Evolutionary conservation across 2,888 invertebrate genomes (phyloP).

Genomic region (Aleiodes testaceus): DNA sequence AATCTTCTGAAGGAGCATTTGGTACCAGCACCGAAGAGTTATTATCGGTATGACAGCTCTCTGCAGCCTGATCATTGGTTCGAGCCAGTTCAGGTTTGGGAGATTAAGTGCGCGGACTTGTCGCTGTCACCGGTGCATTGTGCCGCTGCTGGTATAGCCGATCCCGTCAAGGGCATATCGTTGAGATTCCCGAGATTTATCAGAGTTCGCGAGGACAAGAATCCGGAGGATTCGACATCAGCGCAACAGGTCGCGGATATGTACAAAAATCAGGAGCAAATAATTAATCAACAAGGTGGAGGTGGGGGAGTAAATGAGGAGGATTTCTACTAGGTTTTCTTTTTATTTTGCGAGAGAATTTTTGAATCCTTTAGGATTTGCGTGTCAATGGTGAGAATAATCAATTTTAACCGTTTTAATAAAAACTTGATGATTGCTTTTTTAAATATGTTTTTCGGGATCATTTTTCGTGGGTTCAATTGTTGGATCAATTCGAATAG

Average conservation of each 20-base stretch:
- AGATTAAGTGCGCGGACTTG: conserved; percentile 97
- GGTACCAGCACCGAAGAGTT: conserved; percentile 84
- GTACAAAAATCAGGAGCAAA: conserved; percentile 94
- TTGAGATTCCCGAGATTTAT: conserved; percentile 96
- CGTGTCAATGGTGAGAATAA: no score
- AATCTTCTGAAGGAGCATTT: conserved; percentile 84
- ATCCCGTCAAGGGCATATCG: conserved; percentile 94
- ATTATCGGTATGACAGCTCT: conserved; percentile 84
- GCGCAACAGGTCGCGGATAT: conserved; percentile 91
- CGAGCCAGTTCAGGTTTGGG: conserved; percentile 91
- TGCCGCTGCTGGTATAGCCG: conserved; percentile 91
- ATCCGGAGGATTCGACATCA: conserved; percentile 92
- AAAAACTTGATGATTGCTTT: no score
- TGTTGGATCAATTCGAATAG: no score
- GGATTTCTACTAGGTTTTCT: conserved; percentile 76
- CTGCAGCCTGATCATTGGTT: conserved; percentile 93
- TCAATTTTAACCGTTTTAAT: no score
- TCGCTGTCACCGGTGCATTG: conserved; percentile 95
- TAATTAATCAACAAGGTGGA: conserved; percentile 78
- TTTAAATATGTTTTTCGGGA: no score
- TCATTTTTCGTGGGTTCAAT: no score
- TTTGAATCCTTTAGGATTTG: no score
- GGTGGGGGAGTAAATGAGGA: conserved; percentile 73
- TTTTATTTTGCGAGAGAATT: no score
- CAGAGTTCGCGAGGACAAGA: conserved; percentile 92